A percentile compares a stretch with the other conserved stretches of the same genome.
These are phyloP conservation scores for Selenia dentaria DNA, from an alignment of 2,888 invertebrate species.

Conservation along the genomic window DNA sequence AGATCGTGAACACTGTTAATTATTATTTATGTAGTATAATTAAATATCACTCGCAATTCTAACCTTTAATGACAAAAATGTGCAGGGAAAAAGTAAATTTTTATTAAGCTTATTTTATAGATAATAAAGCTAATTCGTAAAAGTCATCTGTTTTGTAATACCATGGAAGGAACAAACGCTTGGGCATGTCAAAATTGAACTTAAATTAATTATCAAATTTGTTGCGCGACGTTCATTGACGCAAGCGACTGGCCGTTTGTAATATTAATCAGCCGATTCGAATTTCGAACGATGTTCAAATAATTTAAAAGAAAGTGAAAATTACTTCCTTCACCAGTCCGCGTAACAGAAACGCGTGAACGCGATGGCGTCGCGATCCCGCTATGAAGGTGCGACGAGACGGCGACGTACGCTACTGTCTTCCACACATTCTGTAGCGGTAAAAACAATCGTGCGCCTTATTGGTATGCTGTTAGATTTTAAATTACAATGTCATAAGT, in stretches of 20 bases:
- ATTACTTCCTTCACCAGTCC: constrained; percentile 51
- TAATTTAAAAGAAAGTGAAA: constrained; percentile 80
- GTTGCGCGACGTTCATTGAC: constrained; percentile 42
- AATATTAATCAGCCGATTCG: constrained; percentile 61
- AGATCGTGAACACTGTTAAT: no score
- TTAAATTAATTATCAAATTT: constrained; percentile 38
- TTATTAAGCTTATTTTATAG: no score
- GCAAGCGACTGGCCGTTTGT: constrained; percentile 46
- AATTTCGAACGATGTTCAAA: constrained; percentile 61
- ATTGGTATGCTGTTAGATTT: not conserved
- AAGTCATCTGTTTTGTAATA: no score
- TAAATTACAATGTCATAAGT: constrained; percentile 1
- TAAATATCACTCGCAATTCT: no score
- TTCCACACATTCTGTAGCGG: not conserved
- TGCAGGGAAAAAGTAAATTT: no score
- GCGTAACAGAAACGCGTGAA: constrained; percentile 29
- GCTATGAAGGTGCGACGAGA: constrained; percentile 4
- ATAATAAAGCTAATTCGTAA: no score
- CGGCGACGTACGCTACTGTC: not conserved
- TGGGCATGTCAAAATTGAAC: constrained; percentile 27
- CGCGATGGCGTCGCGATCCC: constrained; percentile 4
- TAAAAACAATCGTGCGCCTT: not conserved
- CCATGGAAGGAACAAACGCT: no score
- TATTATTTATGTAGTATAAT: no score
- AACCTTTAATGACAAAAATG: no score